Base-by-base conservation (phyloP, 1,140 invertebrate genomes). In the Bombus polaris region DNA sequence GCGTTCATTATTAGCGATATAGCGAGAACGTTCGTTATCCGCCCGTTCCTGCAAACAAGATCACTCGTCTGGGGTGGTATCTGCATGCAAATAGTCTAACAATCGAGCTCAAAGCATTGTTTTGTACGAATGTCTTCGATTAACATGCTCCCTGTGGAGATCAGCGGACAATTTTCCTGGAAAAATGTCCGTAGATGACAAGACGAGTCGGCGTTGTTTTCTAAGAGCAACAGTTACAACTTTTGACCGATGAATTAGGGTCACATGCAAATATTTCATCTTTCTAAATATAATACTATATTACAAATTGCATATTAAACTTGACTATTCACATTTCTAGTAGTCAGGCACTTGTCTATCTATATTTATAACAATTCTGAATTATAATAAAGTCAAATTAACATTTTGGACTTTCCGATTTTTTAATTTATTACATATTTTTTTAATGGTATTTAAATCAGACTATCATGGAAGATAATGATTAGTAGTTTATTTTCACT, bases 1-100 rank as follows among this genome's bases (percentile, higher is more conserved):
- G 72, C 70, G 57, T 47, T 37, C 35, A 62, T 83, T 77, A 83
- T 77, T 83, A 77, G 74, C 62, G 37, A 68, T 83, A 57, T 47
- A 77, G 25, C 75, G 59, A 28, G 32, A n/a, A 35, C 47, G 57
- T 44, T 77, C 62, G 59, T 68, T 76, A 75, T 66, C 81, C 42
- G 35, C 8, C n/a, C 25, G 35, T 42, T 70, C 35, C 32, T 18
- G 65, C 42, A 47, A 81, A 73, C 53, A 44, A 53, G 37, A 73
- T 81, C 70, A 44, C 25, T 68, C 39, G 37, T 62, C 79, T 42
- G 22, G 37, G 68, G 59, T 53, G 13, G 53, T n/a, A 76, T 83
- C n/a, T 37, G 62, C n/a, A 57, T 76, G 62, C 59, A 68, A 53
- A 83, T 76, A 32, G 59, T 57, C 18, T 8, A 47, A 25, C 35